phyloP scores from a whole-genome alignment of 2,888 invertebrate genomes.

The Eristalinus sepulchralis region DNA sequence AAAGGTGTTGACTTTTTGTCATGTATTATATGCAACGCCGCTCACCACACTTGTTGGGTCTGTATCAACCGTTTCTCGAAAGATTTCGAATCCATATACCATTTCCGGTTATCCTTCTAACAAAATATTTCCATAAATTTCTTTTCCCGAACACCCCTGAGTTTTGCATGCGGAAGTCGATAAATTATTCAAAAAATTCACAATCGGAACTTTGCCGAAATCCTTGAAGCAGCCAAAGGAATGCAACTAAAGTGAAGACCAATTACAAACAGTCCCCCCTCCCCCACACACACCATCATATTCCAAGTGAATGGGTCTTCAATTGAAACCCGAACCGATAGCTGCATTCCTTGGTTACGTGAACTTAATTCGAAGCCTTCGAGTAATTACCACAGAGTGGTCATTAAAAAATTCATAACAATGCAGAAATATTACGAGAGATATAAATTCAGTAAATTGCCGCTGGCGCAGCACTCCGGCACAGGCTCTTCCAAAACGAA shows the following conservation, averaged over 20 bases:
- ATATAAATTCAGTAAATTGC: constrained; percentile 54
- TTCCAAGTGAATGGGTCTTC: not conserved
- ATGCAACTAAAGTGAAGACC: not conserved
- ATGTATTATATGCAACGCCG: too few relatives aligned
- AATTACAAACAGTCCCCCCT: not conserved
- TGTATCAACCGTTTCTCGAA: too few relatives aligned
- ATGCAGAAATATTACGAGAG: constrained; percentile 35
- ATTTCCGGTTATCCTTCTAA: too few relatives aligned
- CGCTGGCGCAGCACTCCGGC: constrained; percentile 2
- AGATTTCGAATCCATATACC: too few relatives aligned
- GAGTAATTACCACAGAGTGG: constrained; percentile 37
- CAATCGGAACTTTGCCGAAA: too few relatives aligned
- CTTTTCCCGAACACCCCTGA: too few relatives aligned
- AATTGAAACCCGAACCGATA: constrained; percentile 30
- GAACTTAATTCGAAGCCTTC: constrained; percentile 31
- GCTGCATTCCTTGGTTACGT: constrained; percentile 20
- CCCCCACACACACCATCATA: too few relatives aligned
- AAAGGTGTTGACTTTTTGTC: too few relatives aligned
- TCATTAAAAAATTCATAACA: constrained; percentile 45
- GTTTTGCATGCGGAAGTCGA: too few relatives aligned
- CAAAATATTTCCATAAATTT: too few relatives aligned
- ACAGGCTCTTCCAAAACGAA: constrained; percentile 44
- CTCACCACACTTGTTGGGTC: too few relatives aligned
- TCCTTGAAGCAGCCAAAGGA: not conserved
- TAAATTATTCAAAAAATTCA: too few relatives aligned